Evolutionary conservation across 23 tunicate species (phyloP).

Genomic region (Trididemnum nubilum): DNA sequence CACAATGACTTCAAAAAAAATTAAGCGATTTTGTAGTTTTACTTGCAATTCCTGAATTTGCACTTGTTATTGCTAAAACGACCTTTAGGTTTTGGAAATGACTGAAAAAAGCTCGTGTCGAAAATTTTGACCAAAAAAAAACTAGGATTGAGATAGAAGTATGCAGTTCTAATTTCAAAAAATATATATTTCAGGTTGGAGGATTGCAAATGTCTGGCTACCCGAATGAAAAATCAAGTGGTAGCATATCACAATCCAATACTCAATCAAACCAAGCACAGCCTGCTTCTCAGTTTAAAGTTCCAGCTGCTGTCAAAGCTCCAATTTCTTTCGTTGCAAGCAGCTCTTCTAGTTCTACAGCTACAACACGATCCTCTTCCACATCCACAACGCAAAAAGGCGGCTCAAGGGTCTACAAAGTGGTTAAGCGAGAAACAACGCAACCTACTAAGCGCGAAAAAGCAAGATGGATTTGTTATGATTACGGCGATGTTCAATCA

Average conservation of each 20-base stretch:
- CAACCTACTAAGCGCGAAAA: slow-evolving; percentile 49
- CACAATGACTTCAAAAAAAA: too few relatives aligned
- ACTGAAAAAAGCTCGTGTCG: too few relatives aligned
- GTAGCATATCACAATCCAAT: neutral
- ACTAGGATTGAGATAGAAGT: too few relatives aligned
- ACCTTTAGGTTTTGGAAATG: too few relatives aligned
- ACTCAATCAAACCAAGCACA: neutral
- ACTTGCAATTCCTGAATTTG: too few relatives aligned
- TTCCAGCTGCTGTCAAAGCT: neutral
- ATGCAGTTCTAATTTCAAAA: too few relatives aligned
- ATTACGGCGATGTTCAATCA: slow-evolving; percentile 71
- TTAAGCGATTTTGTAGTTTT: too few relatives aligned
- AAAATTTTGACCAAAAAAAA: too few relatives aligned
- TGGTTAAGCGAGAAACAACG: slow-evolving; percentile 69
- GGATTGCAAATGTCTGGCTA: neutral
- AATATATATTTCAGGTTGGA: neutral
- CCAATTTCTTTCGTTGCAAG: neutral
- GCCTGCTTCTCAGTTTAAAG: neutral
- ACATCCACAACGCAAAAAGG: slow-evolving; percentile 3
- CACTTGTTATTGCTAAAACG: too few relatives aligned
- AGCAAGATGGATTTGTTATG: slow-evolving; percentile 69
- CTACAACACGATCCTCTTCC: slow-evolving; percentile 26
- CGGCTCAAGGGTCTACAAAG: slow-evolving; percentile 75
- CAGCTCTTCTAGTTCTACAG: slow-evolving; percentile 8
- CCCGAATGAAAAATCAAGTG: neutral